Evolutionary conservation across 2,888 invertebrate species (phyloP).

Genomic region (Sesia apiformis): DNA sequence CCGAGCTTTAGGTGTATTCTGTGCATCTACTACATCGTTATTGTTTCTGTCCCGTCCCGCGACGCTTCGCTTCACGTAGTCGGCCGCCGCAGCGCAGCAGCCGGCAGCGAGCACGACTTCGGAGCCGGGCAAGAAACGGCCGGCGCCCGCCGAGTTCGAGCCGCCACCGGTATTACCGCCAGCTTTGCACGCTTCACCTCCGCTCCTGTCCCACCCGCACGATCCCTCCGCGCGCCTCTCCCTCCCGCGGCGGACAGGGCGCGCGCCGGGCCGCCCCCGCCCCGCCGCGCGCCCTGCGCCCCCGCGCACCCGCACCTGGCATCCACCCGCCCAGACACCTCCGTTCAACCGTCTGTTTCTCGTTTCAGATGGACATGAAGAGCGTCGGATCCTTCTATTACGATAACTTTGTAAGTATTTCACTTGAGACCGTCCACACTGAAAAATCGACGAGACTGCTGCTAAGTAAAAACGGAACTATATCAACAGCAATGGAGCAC

Average conservation of each 20-base stretch:
- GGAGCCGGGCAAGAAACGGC: conserved; percentile 97
- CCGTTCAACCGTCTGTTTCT: conserved; percentile 65
- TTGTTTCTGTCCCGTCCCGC: conserved; percentile 75
- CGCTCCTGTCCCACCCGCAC: conserved; percentile 37
- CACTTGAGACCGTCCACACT: neutral
- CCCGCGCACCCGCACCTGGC: conserved; percentile 15
- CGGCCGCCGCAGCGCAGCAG: conserved; percentile 75
- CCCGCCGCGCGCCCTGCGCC: conserved; percentile 25
- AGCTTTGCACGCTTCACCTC: conserved; percentile 79
- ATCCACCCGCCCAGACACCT: conserved; percentile 27
- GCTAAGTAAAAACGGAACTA: neutral
- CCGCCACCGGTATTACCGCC: conserved; percentile 92
- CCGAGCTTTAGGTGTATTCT: conserved; percentile 74
- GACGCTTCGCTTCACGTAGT: conserved; percentile 75
- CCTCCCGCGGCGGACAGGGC: conserved; percentile 25
- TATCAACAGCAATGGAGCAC: too few species aligned
- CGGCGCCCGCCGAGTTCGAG: conserved; percentile 77
- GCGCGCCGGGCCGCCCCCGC: conserved; percentile 40
- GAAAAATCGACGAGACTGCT: neutral
- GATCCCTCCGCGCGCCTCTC: conserved; percentile 36
- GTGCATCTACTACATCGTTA: conserved; percentile 75
- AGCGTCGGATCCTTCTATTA: conserved; percentile 96
- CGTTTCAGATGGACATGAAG: conserved; percentile 96
- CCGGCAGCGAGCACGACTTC: conserved; percentile 77
- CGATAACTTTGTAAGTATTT: conserved; percentile 94